phyloP scores from a whole-genome alignment of 2,888 invertebrate genomes.

The Scotopteryx bipunctaria region DNA sequence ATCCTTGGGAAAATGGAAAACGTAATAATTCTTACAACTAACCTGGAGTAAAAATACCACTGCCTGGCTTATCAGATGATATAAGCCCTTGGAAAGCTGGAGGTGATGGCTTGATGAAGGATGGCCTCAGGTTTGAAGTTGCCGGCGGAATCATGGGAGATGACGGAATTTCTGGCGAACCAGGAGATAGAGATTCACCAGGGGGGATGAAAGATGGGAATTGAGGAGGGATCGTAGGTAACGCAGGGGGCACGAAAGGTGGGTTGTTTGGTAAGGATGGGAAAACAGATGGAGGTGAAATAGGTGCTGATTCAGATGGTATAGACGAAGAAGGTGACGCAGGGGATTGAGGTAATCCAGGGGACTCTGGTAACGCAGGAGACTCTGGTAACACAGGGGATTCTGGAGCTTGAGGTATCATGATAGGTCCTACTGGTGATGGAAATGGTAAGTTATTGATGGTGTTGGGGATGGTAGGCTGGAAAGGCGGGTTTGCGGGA shows the following conservation, averaged over 20 bases:
- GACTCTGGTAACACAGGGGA: not conserved
- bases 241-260: not conserved
- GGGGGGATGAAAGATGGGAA: constrained; percentile 3
- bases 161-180: constrained; percentile 15
- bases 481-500: constrained; percentile 14
- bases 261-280: constrained; percentile 14
- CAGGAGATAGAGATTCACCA: constrained; percentile 8
- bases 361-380: not conserved
- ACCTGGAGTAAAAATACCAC: constrained; percentile 30
- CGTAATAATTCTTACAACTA: too few species aligned
- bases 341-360: constrained; percentile 6
- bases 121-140: constrained; percentile 17
- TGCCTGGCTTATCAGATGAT: constrained; percentile 25
- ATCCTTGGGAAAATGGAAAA: too few species aligned
- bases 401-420: constrained; percentile 19
- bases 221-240: constrained; percentile 13
- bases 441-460: constrained; percentile 23
- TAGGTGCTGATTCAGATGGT: constrained; percentile 1
- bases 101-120: constrained; percentile 32
- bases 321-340: constrained; percentile 6
- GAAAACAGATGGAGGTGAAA: constrained; percentile 5
- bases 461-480: constrained; percentile 20
- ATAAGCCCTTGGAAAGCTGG: constrained; percentile 19
- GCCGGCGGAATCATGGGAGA: constrained; percentile 26
- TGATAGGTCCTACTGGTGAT: constrained; percentile 18